Conservation (phyloP, 2,113 vertebrate genomes). For the Psilopsiagon aurifrons region DNA sequence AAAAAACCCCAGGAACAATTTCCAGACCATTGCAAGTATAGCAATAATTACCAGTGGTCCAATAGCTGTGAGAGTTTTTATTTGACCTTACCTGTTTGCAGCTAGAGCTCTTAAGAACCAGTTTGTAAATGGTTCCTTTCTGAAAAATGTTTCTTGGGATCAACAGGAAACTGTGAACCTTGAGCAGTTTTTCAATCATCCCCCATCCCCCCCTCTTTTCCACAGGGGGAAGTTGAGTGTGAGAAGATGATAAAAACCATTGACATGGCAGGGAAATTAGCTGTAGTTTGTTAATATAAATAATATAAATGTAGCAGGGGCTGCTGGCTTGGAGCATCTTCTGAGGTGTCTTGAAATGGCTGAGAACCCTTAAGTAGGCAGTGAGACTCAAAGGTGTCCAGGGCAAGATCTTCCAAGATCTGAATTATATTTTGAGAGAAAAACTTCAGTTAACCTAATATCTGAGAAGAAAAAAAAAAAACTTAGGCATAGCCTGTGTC, state of each 20-base stretch:
- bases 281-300: background rate
- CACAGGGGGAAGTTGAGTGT: background rate
- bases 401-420: background rate
- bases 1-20: conserved; percentile 56
- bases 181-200: background rate
- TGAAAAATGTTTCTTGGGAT: background rate
- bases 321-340: background rate
- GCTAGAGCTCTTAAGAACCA: conserved; percentile 69
- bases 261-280: conserved; percentile 8
- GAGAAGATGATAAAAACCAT: background rate
- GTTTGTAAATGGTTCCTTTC: conserved; percentile 60
- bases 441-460: background rate
- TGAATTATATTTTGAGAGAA: background rate
- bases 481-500: background rate
- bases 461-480: background rate
- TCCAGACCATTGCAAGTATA: conserved; percentile 23
- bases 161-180: background rate
- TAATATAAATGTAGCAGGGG: background rate
- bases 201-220: background rate
- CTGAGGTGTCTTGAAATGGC: background rate
- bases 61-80: conserved; percentile 73
- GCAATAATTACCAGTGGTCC: conserved; percentile 81
- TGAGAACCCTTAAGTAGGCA: background rate
- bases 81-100: conserved; percentile 61
- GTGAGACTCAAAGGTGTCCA: background rate